Conservation (phyloP, 2,113 vertebrate genomes). For the Pogonocichla stellata region DNA sequence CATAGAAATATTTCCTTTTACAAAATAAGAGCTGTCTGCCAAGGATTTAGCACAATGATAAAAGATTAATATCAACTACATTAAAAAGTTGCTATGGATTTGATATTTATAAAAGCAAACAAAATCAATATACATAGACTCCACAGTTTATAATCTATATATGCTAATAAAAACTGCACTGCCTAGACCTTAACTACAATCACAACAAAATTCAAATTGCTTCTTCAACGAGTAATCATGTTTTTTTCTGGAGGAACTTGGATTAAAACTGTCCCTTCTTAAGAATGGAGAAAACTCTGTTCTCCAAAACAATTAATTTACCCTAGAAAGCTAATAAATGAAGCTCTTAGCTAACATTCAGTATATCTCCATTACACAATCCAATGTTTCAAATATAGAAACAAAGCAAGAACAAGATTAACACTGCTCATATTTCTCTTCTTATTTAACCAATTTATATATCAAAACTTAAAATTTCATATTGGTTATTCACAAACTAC, state of each 20-base stretch:
- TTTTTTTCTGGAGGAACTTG: neutral
- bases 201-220: neutral
- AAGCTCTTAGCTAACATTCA: neutral
- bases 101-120: neutral
- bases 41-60: neutral
- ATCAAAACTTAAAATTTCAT: neutral
- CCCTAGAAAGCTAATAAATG: neutral
- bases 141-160: neutral
- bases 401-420: neutral
- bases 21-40: neutral
- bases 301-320: constrained; percentile 14
- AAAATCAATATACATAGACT: neutral
- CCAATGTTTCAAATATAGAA: neutral
- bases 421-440: neutral
- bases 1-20: neutral
- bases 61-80: neutral
- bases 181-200: neutral
- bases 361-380: neutral
- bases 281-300: neutral
- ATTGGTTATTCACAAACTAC: neutral
- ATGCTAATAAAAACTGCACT: neutral
- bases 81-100: neutral
- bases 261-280: neutral
- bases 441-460: neutral
- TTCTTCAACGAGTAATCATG: neutral